Base-by-base conservation (phyloP, 1,140 invertebrate genomes). In the Uloborus diversus region DNA sequence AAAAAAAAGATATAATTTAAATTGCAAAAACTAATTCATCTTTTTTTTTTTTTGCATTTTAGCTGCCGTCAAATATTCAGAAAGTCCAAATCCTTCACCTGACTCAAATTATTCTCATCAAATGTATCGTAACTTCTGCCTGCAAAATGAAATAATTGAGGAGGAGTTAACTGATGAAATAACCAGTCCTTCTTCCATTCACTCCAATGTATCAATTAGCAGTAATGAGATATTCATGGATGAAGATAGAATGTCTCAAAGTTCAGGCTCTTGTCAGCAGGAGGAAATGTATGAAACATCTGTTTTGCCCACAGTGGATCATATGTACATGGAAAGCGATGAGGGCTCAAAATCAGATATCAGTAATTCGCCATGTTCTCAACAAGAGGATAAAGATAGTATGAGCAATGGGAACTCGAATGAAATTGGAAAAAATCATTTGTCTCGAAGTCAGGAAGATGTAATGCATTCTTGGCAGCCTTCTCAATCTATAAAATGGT, bases 101-200 rank as follows among this genome's bases (percentile, higher is more conserved):
- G 66, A 56, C 2, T 23, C 35, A 1, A 51, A 23, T 28, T 59
- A 57, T 23, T 25, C 27, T 11, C 33, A 30, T 30, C 57, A 62
- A 64, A 57, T 20, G 9, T 75, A 47, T 59, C 23, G 70, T 25
- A 73, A 73, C 27, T 73, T 66, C 9, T 65, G 56, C 17, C 61
- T 78, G 4, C 73, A 78, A 28, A 66, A 78, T 47, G 73, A 78
- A 78, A 51, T 78, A 2, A 78, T 78, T 42, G 73, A 78, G 20
- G 73, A 78, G 42, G 73, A 78, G 57, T 56, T 78, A 35, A 78
- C 73, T 3, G 73, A 78, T 25, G 73, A 78, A 42, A 78, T 78
- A 20, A 30, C 62, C 17, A 56, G 37, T 3, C 62, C 73, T n/a
- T 65, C 73, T 3, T 75, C 57, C 27, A 33, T 32, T 35, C 59